Base-by-base conservation (phyloP, 2,797 vertebrate species). In the Manis pentadactyla region DNA sequence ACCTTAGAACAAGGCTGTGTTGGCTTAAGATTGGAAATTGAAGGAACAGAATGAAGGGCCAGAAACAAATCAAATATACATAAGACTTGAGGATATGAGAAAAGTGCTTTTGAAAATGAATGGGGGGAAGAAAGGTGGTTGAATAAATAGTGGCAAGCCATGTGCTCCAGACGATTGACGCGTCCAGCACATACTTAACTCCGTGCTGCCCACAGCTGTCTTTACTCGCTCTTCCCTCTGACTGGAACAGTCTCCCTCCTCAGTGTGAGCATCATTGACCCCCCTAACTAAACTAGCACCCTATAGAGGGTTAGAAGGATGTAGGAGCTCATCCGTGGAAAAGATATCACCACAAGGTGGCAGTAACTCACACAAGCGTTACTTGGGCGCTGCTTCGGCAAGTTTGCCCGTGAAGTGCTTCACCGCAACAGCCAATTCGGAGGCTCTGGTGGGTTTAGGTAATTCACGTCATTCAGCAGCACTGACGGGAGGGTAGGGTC, bases 1-100 rank as follows among this genome's bases (percentile, higher is more conserved):
- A 7, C 46, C 69, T 84, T 61, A 18, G 51, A 77, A 90, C 17
- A 42, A 85, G 12, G 17, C 42, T 69, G 10, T 15, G 5, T 19
- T 63, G 21, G 27, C 46, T 61, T 21, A 63, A 34, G 29, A 71
- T 25, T 61, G 6, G n/a, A 61, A 85, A 39, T 15, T 15, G 13
- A 85, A 39, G 78, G 25, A 79, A 25, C 29, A 78, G 42, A 91
- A 64, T 53, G 49, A 79, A 94, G 79, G 29, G n/a, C 42, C 69
- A 95, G 92, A 63, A 92, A 82, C 46, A 93, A 91, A 86, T 82
- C 66, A 88, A 86, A 95, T 46, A 94, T 17, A 78, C 14, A 5
- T n/a, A 57, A 75, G 78, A 92, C 79, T 86, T 83, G 53, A 71
- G 31, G 53, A 66, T 51, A 53, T n/a, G 78, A 34, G 78, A 83